Evolutionary conservation across 2,888 invertebrate genomes (phyloP), one percentile per base, ranked within the genome.

Genomic region (Troides aeacus): DNA sequence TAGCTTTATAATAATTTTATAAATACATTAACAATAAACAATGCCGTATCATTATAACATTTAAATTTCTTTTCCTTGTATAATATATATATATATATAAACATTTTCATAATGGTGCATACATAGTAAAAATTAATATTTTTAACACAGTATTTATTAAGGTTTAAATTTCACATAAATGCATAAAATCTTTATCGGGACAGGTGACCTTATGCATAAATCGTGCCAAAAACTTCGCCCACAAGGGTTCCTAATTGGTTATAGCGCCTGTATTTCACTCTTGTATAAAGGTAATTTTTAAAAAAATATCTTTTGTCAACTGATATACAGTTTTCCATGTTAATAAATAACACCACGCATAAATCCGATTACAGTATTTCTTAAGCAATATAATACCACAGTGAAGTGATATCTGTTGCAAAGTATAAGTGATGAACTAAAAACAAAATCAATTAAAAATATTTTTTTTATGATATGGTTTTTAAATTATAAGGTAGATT

Each of bases 221-320:
- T 70, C 62, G 66, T 21, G 61, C 62, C 66, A 66, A 70, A 69
- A 70, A 46, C 53, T 39, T 59, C 62, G 62, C 70, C 63, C 59
- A 66, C 66, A 66, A 69, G 66, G 46, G 66, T 66, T 66, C 70
- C 70, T 70, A 66, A 70, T 66, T 70, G 70, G 70, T 66, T 70
- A 62, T 59, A 63, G 59, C 66, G 58, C 56, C 53, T 24, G 69
- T 69, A 69, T 70, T 53, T 70, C 53, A 70, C 39, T 53, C 62
- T 58, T 63, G 70, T 57, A 65, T 58, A 62, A 46, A 62, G 50
- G 59, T 50, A 46, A 46, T 66, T 66, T 62, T 39, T 62, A 39
- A 58, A 42, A 57, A 62, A 59, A 60, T 66, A 62, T 53, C 24
- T 62, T 62, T 66, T 62, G 21, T 30, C 42, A 60, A 53, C 66